These are phyloP conservation scores for Zosterops hypoxanthus DNA, from an alignment of 2,113 vertebrate genomes.

Conservation along the genomic window DNA sequence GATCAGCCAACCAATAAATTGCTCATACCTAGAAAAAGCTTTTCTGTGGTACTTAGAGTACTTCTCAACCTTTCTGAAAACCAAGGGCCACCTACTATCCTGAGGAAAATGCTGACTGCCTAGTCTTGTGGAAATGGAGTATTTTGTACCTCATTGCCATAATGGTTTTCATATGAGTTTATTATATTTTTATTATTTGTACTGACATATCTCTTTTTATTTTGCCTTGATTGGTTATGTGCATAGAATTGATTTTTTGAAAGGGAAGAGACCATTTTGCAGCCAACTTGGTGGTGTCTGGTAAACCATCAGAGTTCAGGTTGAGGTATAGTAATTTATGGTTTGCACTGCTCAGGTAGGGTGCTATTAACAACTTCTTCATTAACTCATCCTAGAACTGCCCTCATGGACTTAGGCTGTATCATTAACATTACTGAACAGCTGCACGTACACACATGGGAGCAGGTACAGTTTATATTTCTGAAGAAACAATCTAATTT, in stretches of 20 bases:
- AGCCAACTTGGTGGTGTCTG: background rate
- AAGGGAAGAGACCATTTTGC: background rate
- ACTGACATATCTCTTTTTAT: background rate
- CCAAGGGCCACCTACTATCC: background rate
- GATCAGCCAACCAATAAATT: background rate
- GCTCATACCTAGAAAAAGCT: background rate
- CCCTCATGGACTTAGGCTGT: background rate
- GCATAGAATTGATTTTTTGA: background rate
- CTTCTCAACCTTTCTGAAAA: background rate
- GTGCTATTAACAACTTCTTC: background rate
- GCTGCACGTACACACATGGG: background rate
- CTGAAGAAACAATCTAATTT: background rate
- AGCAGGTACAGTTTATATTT: background rate
- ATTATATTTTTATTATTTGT: background rate
- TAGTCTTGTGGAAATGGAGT: background rate
- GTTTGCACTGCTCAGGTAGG: background rate
- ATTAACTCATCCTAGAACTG: background rate
- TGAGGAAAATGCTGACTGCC: background rate
- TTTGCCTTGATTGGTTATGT: background rate
- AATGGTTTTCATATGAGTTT: background rate
- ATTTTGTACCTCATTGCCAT: background rate
- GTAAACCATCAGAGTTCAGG: background rate
- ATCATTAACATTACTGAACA: background rate
- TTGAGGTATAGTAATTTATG: background rate
- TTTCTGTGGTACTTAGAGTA: background rate